Evolutionary conservation across 30 jellyfish, hydroid and myxozoan genomes (phyloP).

Genomic region (Aurelia coerulea): DNA sequence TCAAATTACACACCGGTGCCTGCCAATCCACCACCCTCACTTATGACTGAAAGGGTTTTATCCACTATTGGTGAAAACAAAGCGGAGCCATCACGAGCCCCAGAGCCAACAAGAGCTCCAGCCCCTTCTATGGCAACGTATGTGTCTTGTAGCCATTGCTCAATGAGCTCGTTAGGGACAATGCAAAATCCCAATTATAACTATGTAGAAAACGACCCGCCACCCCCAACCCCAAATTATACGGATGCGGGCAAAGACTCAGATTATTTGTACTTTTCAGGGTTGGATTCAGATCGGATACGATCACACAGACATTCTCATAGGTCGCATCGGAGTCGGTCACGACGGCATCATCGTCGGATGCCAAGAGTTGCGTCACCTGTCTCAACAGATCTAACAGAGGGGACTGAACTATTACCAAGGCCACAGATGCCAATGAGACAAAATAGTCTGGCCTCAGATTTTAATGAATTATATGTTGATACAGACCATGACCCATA

Average conservation of each 20-base stretch:
- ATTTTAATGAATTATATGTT: slow-evolving; percentile 39
- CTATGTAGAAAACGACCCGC: slow-evolving; percentile 79
- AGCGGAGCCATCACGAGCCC: slow-evolving; percentile 67
- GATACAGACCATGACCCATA: slow-evolving; percentile 66
- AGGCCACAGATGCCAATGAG: slow-evolving; percentile 55
- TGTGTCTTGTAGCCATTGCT: slow-evolving; percentile 59
- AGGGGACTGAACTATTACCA: slow-evolving; percentile 63
- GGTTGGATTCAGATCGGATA: slow-evolving; percentile 44
- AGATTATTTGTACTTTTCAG: slow-evolving; percentile 55
- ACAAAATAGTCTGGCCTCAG: slow-evolving; percentile 56
- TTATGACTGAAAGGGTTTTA: slow-evolving; percentile 72
- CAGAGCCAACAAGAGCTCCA: slow-evolving; percentile 66
- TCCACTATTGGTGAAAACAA: slow-evolving; percentile 79
- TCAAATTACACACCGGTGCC: slow-evolving; percentile 89
- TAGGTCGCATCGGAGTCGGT: slow-evolving; percentile 60
- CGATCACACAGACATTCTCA: slow-evolving; percentile 66
- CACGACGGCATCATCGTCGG: slow-evolving; percentile 69
- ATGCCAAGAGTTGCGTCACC: slow-evolving; percentile 68
- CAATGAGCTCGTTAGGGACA: slow-evolving; percentile 59
- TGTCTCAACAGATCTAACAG: slow-evolving; percentile 50
- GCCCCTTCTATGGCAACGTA: slow-evolving; percentile 71
- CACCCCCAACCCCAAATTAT: slow-evolving; percentile 79
- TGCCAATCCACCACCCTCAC: slow-evolving; percentile 97
- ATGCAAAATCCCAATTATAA: slow-evolving; percentile 36
- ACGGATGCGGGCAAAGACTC: slow-evolving; percentile 76